Evolutionary conservation across 2,113 vertebrate species (phyloP).

Genomic region (Xiphias gladius): DNA sequence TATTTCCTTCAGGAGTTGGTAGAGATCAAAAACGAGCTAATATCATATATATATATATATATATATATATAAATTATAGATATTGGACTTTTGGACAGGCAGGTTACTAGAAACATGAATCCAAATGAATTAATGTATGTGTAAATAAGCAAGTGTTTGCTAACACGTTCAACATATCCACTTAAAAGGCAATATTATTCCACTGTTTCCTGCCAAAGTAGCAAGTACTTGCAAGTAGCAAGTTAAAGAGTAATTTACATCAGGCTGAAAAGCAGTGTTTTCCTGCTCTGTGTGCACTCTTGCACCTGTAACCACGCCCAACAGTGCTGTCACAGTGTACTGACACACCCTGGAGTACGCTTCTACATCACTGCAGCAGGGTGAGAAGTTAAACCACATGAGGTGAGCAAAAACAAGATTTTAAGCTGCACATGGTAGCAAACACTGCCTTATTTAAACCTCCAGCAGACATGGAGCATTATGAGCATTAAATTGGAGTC

Average conservation of each 20-base stretch:
- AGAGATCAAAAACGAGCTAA: background rate
- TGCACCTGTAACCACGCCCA: background rate
- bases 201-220: background rate
- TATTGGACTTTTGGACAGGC: background rate
- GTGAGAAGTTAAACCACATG: background rate
- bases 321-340: background rate
- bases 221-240: background rate
- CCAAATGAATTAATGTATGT: background rate
- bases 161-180: too few species aligned
- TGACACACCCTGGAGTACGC: background rate
- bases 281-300: background rate
- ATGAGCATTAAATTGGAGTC: background rate
- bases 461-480: background rate
- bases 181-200: background rate
- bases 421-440: background rate
- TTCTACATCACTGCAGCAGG: background rate
- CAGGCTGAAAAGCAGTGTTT: background rate
- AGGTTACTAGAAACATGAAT: background rate
- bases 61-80: too few species aligned
- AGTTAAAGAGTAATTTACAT: background rate
- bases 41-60: too few species aligned
- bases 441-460: conserved; percentile 2
- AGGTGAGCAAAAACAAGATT: background rate
- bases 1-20: background rate
- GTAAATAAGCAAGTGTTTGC: too few species aligned